Conservation (phyloP, 2,113 vertebrate genomes). For the Coptodon rendalli region DNA sequence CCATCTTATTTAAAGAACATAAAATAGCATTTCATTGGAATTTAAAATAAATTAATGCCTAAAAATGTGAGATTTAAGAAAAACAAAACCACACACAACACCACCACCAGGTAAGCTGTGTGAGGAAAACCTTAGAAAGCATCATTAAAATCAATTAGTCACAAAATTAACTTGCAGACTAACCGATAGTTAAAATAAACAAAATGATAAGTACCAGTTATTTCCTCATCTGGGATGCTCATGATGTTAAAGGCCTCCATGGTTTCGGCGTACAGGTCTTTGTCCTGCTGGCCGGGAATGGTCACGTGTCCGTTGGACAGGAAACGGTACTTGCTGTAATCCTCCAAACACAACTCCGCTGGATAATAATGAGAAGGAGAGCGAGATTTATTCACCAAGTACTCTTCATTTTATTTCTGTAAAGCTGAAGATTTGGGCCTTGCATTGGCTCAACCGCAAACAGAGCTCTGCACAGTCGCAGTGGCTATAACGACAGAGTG, state of each 20-base stretch:
- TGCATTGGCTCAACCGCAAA: fast-evolving
- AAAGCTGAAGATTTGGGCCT: not conserved
- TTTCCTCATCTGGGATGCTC: slow-evolving; percentile 83
- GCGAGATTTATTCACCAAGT: fast-evolving
- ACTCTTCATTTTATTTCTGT: not conserved
- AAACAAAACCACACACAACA: fast-evolving
- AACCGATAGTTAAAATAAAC: not conserved
- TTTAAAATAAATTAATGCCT: not conserved
- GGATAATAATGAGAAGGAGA: not conserved
- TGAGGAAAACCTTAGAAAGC: not conserved
- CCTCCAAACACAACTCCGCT: slow-evolving; percentile 75
- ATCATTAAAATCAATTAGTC: not conserved
- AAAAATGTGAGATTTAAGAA: not conserved
- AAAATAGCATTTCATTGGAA: not conserved
- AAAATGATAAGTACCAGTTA: not conserved
- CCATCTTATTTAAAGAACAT: not conserved
- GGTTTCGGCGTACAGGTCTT: slow-evolving; percentile 91
- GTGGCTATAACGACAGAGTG: not conserved
- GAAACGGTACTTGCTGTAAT: slow-evolving; percentile 94
- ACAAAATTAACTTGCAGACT: not conserved
- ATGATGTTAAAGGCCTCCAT: slow-evolving; percentile 95
- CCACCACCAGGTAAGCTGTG: not conserved
- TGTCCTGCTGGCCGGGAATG: slow-evolving; percentile 93
- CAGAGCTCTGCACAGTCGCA: not conserved
- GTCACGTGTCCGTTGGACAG: slow-evolving; percentile 92